A percentile compares a stretch with the other conserved stretches of the same genome.
phyloP scores from a whole-genome alignment of 2,888 invertebrate genomes.

The Pristionchus entomophagus region DNA sequence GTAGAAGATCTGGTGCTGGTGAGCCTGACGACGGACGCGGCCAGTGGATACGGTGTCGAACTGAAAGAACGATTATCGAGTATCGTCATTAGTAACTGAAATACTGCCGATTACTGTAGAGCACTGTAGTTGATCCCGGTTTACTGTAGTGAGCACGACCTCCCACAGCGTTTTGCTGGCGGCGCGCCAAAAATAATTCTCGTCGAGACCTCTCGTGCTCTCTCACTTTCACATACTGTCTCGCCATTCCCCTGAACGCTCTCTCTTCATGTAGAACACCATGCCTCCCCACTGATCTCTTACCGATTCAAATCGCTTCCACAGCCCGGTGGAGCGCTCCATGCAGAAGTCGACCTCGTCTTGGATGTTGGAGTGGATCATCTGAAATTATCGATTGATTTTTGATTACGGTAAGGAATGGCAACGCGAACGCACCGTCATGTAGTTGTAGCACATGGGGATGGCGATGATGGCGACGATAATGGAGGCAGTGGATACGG shows the following conservation, averaged over 20 bases:
- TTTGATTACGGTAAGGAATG: too few species aligned
- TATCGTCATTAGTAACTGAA: too few species aligned
- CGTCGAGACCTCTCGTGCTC: not conserved
- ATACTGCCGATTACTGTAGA: too few species aligned
- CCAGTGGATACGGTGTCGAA: not conserved
- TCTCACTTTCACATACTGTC: too few species aligned
- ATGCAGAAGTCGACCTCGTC: slow-evolving; percentile 28
- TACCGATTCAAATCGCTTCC: not conserved
- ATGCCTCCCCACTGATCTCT: not conserved
- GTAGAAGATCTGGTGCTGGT: slow-evolving; percentile 1
- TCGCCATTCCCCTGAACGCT: too few species aligned
- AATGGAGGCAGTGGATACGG: not conserved
- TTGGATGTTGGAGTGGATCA: slow-evolving; percentile 13
- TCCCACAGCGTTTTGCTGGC: too few species aligned
- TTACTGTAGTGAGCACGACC: too few species aligned
- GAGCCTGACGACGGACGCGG: not conserved
- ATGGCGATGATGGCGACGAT: not conserved
- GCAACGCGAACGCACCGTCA: slow-evolving; percentile 17
- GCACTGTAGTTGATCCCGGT: too few species aligned
- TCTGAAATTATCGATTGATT: not conserved
- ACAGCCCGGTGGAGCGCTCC: slow-evolving; percentile 2
- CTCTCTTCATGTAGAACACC: too few species aligned
- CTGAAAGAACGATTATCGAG: not conserved
- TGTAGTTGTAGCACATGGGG: slow-evolving; percentile 17
- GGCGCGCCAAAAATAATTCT: too few species aligned